Evolutionary conservation across 2,888 invertebrate species (phyloP).

Genomic region (Mesopsocus fuscifrons): DNA sequence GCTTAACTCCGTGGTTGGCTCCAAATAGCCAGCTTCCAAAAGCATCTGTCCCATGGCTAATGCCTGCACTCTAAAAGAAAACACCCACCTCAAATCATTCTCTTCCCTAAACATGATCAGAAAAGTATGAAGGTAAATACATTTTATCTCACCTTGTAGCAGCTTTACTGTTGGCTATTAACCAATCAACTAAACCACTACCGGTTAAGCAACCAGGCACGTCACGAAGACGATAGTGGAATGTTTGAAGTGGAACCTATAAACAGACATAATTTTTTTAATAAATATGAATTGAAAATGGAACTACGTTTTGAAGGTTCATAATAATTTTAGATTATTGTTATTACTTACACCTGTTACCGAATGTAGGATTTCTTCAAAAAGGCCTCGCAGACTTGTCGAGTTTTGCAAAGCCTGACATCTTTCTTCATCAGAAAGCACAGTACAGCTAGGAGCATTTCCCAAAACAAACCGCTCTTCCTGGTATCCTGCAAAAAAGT

Average conservation of each 20-base stretch:
- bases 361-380: slow-evolving; percentile 36
- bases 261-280: too few species aligned
- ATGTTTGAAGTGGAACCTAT: slow-evolving; percentile 30
- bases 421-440: slow-evolving; percentile 32
- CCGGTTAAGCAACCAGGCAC: slow-evolving; percentile 61
- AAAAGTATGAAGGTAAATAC: too few species aligned
- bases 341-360: slow-evolving; percentile 32
- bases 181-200: slow-evolving; percentile 65
- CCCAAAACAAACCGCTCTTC: slow-evolving; percentile 48
- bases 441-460: slow-evolving; percentile 24
- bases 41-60: slow-evolving; percentile 58
- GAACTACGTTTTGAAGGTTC: too few species aligned
- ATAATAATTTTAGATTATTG: too few species aligned
- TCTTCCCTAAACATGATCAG: too few species aligned
- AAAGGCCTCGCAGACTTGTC: slow-evolving; percentile 37
- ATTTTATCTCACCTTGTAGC: slow-evolving; percentile 52
- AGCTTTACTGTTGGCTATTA: slow-evolving; percentile 56
- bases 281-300: too few species aligned
- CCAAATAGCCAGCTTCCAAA: slow-evolving; percentile 54
- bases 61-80: slow-evolving; percentile 48
- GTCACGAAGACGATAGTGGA: slow-evolving; percentile 49
- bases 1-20: slow-evolving; percentile 37
- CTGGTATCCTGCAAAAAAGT: slow-evolving; percentile 36
- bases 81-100: too few species aligned
- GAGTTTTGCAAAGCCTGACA: slow-evolving; percentile 34